Evolutionary conservation across 2,113 vertebrate genomes (phyloP), one percentile per base, ranked within the genome.

Genomic region (Centropus unirufus): DNA sequence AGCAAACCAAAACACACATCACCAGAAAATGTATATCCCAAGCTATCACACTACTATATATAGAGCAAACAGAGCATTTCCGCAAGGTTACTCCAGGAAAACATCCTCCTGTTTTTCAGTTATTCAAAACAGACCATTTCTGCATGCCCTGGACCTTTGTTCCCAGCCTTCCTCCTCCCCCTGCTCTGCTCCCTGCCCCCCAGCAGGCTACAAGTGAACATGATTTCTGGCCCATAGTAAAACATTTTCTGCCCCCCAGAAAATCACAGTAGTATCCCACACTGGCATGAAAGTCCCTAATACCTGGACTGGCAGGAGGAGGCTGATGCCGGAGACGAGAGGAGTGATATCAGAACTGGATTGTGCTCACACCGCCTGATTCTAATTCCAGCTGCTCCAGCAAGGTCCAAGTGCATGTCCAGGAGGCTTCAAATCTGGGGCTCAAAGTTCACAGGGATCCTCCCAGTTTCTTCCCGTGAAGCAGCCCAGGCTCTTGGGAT

Each of bases 191-290:
- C 93, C 47, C 67, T 91, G 83, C n/a, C 27, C 62, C 51, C 6
- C 12, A 1, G 6, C 0, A 0, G 32, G 27, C 55, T 83, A 66
- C 5, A 1, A 12, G 10, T 5, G 30, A 70, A 74, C 15, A 22
- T 2, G 5, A 23, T 67, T 62, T 73, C 76, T 90, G 63, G 75
- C 55, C 46, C 29, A 3, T 6, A 58, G 42, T 7, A 76, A 61
- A 79, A 39, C 24, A 46, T 62, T 40, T 83, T 64, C 39, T 30
- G 59, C 23, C 54, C 66, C 55, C 64, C 62, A 49, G 22, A 62
- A 61, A 39, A 70, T 63, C 63, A 12, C 12, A 21, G 67, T 3
- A 40, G 13, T n/a, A n/a, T 36, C 72, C 36, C 3, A 46, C 3
- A 2, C 18, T 1, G 1, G 10, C 12, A 7, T 3, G 5, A 30